Evolutionary conservation across 2,113 vertebrate species (phyloP), one percentile per base, ranked within the genome.

Genomic region (Phocoena sinus): DNA sequence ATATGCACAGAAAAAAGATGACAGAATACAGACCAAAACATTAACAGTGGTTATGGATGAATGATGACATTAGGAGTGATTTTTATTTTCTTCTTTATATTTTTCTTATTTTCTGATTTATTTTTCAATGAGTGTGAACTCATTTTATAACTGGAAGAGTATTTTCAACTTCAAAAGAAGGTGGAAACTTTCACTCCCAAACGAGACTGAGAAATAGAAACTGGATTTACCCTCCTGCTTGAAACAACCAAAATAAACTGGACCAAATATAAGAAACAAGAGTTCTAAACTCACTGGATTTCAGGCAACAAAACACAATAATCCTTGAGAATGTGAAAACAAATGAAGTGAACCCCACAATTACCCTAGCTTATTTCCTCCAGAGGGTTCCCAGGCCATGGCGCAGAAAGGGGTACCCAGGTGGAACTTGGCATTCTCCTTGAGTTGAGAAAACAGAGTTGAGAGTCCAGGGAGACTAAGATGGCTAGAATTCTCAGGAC

Each of bases 151-250:
- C 23, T 33, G 13, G 44, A 91, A 93, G 47, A n/a, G 26, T 53
- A 38, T 41, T 87, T 81, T 90, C 44, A 28, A 62, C 76, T 93
- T 87, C 71, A 87, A 91, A 87, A 81, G 70, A 85, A 96, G 33
- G 89, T 38, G 11, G 65, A 80, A 65, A 68, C 21, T 50, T 94
- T 36, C 18, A 60, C 89, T 81, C n/a, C 10, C 18, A 60, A 91
- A 80, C 3, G 36, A 74, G 18, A 26, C 53, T 12, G 53, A 81
- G 47, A 31, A 36, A 8, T 63, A 77, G 77, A 41, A 25, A 83
- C 38, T 70, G 26, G 53, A 47, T 96, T 92, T 73, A 25, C 36
- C 21, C 28, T 91, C 31, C 23, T 53, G 33, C 56, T 36, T 38
- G 47, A 44, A 92, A 67, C 23, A 65, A 89, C 18, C 17, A 50